phyloP scores from a whole-genome alignment of 2,797 vertebrate species.

The Dendrocincla tyrannina region DNA sequence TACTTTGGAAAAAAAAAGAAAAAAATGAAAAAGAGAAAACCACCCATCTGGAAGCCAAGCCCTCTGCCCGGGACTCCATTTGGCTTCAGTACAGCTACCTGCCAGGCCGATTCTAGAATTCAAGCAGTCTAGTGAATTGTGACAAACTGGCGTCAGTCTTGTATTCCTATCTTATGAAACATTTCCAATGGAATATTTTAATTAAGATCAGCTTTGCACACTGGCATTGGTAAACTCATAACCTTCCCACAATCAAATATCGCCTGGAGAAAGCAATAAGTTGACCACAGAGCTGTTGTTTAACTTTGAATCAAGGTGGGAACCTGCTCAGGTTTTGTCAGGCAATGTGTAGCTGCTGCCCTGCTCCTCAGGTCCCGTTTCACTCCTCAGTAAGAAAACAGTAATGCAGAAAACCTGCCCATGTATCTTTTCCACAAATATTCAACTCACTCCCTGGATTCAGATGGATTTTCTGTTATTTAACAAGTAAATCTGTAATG shows the following conservation, averaged over 20 bases:
- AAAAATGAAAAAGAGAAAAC: background rate
- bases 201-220: slow-evolving; percentile 57
- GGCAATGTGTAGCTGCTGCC: background rate
- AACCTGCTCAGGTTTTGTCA: background rate
- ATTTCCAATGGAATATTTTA: slow-evolving; percentile 64
- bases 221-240: slow-evolving; percentile 38
- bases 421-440: background rate
- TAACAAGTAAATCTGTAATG: slow-evolving; percentile 16
- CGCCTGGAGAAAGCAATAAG: background rate
- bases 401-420: background rate
- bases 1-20: background rate
- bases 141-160: slow-evolving; percentile 61
- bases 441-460: background rate
- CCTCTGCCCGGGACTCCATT: background rate
- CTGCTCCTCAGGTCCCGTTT: background rate
- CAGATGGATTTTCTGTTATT: slow-evolving; percentile 29
- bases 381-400: background rate
- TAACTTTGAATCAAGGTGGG: background rate
- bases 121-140: slow-evolving; percentile 40
- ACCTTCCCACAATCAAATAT: slow-evolving; percentile 13
- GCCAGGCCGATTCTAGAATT: background rate
- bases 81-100: background rate
- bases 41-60: background rate
- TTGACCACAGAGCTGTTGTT: background rate
- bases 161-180: slow-evolving; percentile 65